A percentile compares a stretch with the other conserved stretches of the same genome.
These are phyloP conservation scores for Drosophila falleni DNA, from an alignment of 2,888 invertebrate genomes.

Conservation along the genomic window DNA sequence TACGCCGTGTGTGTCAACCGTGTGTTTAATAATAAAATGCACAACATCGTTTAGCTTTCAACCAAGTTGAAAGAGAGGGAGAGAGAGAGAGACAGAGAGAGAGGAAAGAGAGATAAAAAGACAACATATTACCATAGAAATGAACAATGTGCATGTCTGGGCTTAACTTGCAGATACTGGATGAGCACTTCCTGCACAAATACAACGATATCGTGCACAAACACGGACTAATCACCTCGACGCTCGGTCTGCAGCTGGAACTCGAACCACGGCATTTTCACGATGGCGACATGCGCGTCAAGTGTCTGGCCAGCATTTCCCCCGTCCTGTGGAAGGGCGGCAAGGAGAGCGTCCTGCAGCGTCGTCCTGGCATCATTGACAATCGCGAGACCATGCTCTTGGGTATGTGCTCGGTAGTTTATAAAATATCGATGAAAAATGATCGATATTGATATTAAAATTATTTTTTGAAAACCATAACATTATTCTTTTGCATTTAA, in stretches of 20 bases:
- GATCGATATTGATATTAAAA: too few relatives aligned
- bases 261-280: slow-evolving; percentile 87
- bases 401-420: slow-evolving; percentile 85
- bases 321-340: slow-evolving; percentile 88
- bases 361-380: slow-evolving; percentile 87
- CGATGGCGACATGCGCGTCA: slow-evolving; percentile 88
- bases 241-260: slow-evolving; percentile 87
- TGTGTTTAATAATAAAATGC: slow-evolving; percentile 48
- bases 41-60: slow-evolving; percentile 37
- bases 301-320: slow-evolving; percentile 88
- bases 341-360: slow-evolving; percentile 87
- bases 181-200: slow-evolving; percentile 86
- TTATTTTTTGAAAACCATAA: background rate
- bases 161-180: slow-evolving; percentile 85
- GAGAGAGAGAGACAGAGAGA: background rate
- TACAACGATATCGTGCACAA: slow-evolving; percentile 87
- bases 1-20: slow-evolving; percentile 48
- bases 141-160: slow-evolving; percentile 30
- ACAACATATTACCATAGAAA: slow-evolving; percentile 2
- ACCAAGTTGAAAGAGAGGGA: slow-evolving; percentile 12
- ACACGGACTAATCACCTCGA: slow-evolving; percentile 87
- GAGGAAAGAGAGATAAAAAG: background rate
- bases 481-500: background rate
- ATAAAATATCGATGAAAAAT: background rate
- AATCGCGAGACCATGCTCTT: slow-evolving; percentile 88